Evolutionary conservation across 2,888 invertebrate genomes (phyloP), one percentile per base, ranked within the genome.

Genomic region (Lycaena phlaeas): DNA sequence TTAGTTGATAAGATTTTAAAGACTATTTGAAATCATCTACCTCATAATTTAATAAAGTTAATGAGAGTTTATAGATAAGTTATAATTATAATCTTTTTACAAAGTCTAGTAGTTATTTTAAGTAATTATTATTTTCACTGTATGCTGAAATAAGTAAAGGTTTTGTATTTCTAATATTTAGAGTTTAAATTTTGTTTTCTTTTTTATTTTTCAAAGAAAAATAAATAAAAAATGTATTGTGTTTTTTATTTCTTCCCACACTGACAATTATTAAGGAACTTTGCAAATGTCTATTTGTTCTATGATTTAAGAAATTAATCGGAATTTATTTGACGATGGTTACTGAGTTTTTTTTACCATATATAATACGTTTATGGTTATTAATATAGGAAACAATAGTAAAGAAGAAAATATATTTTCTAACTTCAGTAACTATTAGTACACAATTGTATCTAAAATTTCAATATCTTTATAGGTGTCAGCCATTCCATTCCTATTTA

Each of bases 21-120:
- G 79, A 82, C 81, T 82, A 73, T 72, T 72, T 71, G 78, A 61
- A 84, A 82, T 71, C 79, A 78, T 77, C 82, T 84, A 84, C 82
- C 82, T 84, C 82, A 79, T 79, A 78, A 71, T 73, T 76, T 79
- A 75, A 77, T 67, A 64, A 69, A 70, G 68, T 74, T 71, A 59
- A 26, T 50, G 68, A 69, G 65, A 78, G 68, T 82, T 68, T 78
- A 79, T 75, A 62, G 46, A 56, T 77, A 81, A 76, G 72, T 76
- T 76, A 72, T 73, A 54, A 57, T 69, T 71, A 45, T 54, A 51
- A 70, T 71, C 69, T 34, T 67, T 72, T 71, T 74, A 73, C 64
- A 75, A 72, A 77, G 69, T 77, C 59, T 76, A 78, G 77, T 58
- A 64, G 68, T 70, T 34, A 64, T 68, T 60, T 38, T 52, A 34